phyloP scores from a whole-genome alignment of 2,888 invertebrate species.

The Ophion obscuratus region DNA sequence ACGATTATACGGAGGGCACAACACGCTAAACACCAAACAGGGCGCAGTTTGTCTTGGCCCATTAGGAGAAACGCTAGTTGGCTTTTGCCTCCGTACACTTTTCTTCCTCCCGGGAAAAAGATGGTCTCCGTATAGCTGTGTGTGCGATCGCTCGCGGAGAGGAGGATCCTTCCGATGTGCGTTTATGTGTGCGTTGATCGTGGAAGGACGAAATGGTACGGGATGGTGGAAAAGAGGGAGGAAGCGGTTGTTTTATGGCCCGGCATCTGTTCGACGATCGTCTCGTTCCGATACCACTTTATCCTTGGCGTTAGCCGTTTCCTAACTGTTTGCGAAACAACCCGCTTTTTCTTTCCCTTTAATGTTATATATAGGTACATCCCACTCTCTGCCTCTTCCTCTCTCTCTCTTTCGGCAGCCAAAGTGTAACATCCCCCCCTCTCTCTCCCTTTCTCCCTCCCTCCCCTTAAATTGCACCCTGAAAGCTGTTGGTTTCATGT shows the following conservation, averaged over 20 bases:
- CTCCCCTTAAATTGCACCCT: slow-evolving; percentile 41
- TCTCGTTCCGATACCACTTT: slow-evolving; percentile 84
- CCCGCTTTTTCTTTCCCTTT: slow-evolving; percentile 64
- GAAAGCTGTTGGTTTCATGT: slow-evolving; percentile 64
- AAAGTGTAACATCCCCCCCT: slow-evolving; percentile 50
- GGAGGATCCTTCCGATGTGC: slow-evolving; percentile 33
- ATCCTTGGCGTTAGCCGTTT: slow-evolving; percentile 83
- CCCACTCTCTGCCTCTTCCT: slow-evolving; percentile 51
- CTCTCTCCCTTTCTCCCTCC: slow-evolving; percentile 32
- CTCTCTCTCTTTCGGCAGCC: slow-evolving; percentile 65
- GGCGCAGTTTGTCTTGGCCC: slow-evolving; percentile 84
- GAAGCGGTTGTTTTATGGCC: slow-evolving; percentile 83
- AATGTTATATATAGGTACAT: slow-evolving; percentile 53
- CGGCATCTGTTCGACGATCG: slow-evolving; percentile 84
- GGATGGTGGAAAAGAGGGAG: slow-evolving; percentile 72
- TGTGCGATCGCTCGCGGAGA: slow-evolving; percentile 59
- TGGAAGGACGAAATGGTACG: slow-evolving; percentile 47
- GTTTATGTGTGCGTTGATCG: slow-evolving; percentile 32
- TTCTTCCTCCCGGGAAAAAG: slow-evolving; percentile 44
- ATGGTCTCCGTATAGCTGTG: slow-evolving; percentile 57
- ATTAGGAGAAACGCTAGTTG: slow-evolving; percentile 84
- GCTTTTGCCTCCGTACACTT: slow-evolving; percentile 72
- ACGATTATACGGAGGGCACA: slow-evolving; percentile 53
- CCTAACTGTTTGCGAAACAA: slow-evolving; percentile 84
- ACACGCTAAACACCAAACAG: slow-evolving; percentile 67